Base-by-base conservation (phyloP, 2,888 invertebrate genomes). In the Andrena camellia region DNA sequence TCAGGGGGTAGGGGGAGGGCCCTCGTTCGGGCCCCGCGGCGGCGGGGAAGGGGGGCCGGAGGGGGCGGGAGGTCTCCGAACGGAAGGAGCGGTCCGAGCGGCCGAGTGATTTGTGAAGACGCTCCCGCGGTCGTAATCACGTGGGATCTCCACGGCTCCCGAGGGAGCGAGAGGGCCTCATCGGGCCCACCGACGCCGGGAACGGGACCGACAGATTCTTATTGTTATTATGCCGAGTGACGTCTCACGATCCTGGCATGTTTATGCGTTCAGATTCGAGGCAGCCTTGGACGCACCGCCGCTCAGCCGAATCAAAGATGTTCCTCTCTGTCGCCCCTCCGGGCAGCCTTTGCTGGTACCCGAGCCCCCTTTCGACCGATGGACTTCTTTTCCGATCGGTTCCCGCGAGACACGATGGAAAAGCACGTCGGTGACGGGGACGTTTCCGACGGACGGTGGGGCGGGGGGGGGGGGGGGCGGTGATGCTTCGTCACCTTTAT, bases 191-290 rank as follows among this genome's bases (percentile, higher is more conserved):
- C 70, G 73, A 68, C 68, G 63, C 59, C 50, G 64, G 66, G 85
- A 90, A 88, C 76, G 85, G 88, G 89, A 91, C 87, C 88, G 87
- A 86, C 87, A 88, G 90, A 90, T 91, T 92, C 93, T 93, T 93
- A 94, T 94, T 94, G 94, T 94, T 94, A 94, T 94, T 94, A 94
- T 92, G 92, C 91, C 90, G 93, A 94, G 93, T 94, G 93, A 94
- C 92, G 91, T 92, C 91, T 90, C 93, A 87, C 90, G 92, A 91
- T 90, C 86, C 86, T 92, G 93, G 93, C 93, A 93, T 93, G 92
- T 93, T 93, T 93, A 93, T 93, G 93, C 93, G 92, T 91, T 88
- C 93, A 92, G 92, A 93, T 93, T 93, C 93, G 92, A 90, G 87
- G 92, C 90, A 93, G 92, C 93, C 93, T 93, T 93, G 93, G 90